phyloP scores from a whole-genome alignment of 2,888 invertebrate genomes.

The Marasmarcha lunaedactyla region DNA sequence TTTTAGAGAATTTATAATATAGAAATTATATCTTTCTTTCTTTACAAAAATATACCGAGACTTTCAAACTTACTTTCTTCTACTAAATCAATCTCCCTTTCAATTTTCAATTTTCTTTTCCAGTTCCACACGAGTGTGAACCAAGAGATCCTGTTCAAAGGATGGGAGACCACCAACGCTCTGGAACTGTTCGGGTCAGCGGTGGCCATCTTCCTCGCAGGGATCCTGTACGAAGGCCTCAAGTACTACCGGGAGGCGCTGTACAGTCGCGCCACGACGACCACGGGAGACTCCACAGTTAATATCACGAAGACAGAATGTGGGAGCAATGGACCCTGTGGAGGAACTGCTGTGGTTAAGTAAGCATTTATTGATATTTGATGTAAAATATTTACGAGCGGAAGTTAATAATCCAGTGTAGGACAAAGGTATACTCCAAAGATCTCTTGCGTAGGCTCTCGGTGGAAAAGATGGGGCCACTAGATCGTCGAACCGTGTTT shows the following conservation, averaged over 20 bases:
- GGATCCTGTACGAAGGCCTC: conserved; percentile 93
- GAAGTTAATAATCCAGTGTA: too few relatives aligned
- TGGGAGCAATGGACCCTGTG: conserved; percentile 41
- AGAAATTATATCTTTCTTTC: too few relatives aligned
- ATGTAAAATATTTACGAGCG: neutral
- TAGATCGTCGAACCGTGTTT: too few relatives aligned
- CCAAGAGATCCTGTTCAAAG: conserved; percentile 83
- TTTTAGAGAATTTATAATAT: too few relatives aligned
- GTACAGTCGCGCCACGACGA: conserved; percentile 33
- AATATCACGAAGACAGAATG: conserved; percentile 63
- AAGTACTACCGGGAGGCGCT: conserved; percentile 80
- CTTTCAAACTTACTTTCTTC: too few relatives aligned
- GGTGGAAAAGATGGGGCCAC: too few relatives aligned
- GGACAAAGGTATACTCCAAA: too few relatives aligned
- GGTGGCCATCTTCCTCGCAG: conserved; percentile 88
- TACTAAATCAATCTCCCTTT: too few relatives aligned
- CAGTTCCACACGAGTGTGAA: conserved; percentile 84
- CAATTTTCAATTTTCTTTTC: too few relatives aligned
- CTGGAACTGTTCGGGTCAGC: conserved; percentile 89
- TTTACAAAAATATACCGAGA: too few relatives aligned
- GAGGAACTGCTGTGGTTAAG: conserved; percentile 49
- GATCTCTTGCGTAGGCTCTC: too few relatives aligned
- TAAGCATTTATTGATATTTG: conserved; percentile 20
- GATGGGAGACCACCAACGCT: conserved; percentile 79
- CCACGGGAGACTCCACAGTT: conserved; percentile 46